Evolutionary conservation across 2,888 invertebrate species (phyloP), one percentile per base, ranked within the genome.

Genomic region (Amphimallon solstitiale): DNA sequence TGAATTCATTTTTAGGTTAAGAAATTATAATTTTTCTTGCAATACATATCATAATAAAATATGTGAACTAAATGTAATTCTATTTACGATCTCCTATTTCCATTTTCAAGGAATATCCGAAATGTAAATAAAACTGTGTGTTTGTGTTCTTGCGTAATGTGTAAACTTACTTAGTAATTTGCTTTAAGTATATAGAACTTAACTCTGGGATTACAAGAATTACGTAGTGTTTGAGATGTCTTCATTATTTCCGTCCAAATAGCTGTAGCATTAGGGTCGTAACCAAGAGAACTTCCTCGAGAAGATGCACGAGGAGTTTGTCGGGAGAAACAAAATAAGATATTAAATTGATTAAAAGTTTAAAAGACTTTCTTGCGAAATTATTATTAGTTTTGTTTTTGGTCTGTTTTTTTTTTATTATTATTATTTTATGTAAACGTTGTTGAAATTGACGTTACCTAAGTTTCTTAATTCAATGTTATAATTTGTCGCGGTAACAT

Each of bases 121-220:
- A 60, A 60, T 17, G 29, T 34, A 46, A 59, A 59, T 59, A 59
- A 45, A 59, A 59, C 59, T 21, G 10, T 45, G 9, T 59, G 45
- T 59, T 59, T 59, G 60, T 34, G 23, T 34, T 43, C 23, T 43
- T 17, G 29, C 19, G 23, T 60, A 34, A 17, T 19, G 29, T 14
- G 19, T 23, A 48, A 48, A 48, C 21, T 48, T 60, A 35, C 19
- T 46, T 60, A 60, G 46, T 60, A 29, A 46, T 60, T 60, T 46
- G 60, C 35, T 10, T 12, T n/a, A n/a, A 35, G 60, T 46, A 35
- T 19, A 34, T 35, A 46, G 15, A 60, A 43, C 59, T 59, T 59
- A 59, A 59, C 59, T 17, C 17, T 15, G 5, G 60, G 35, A 43
- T 60, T 60, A 60, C 19, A 60, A 29, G 29, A 40, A 56, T 43